Evolutionary conservation across 2,797 vertebrate genomes (phyloP).

Genomic region (Simalia tracyae): DNA sequence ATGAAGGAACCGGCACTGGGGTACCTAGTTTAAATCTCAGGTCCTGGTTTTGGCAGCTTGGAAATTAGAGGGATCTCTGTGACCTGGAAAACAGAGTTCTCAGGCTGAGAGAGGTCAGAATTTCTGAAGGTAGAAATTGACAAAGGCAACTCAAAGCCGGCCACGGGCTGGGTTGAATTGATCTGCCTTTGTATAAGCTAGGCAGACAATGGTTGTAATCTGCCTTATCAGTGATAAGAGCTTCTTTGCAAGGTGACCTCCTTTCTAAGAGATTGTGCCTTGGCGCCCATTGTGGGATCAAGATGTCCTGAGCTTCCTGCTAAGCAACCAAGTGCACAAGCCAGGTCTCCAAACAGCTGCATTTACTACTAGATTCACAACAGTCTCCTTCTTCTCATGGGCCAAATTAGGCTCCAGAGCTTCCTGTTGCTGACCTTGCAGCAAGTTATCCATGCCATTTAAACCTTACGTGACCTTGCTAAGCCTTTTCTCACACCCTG

Average conservation of each 20-base stretch:
- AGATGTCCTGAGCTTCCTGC: not conserved
- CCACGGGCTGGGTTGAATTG: not conserved
- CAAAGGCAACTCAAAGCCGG: no score
- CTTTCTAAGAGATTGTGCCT: not conserved
- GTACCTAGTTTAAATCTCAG: not conserved
- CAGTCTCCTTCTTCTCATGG: not conserved
- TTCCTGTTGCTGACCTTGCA: no score
- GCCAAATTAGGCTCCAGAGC: fast-evolving
- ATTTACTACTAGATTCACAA: not conserved
- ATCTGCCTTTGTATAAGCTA: not conserved
- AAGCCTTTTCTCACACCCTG: not conserved
- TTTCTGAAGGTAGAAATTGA: not conserved
- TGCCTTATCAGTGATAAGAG: not conserved
- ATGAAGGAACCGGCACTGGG: no score
- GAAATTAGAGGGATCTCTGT: not conserved
- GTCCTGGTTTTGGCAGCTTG: not conserved
- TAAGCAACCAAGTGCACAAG: not conserved
- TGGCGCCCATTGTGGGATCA: not conserved
- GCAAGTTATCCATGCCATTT: not conserved
- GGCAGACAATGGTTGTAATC: not conserved
- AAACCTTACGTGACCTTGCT: not conserved
- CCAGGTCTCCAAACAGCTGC: not conserved
- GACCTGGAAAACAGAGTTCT: not conserved
- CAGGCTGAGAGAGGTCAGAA: not conserved
- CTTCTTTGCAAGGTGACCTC: conserved; percentile 13